Conservation (phyloP, 1,140 invertebrate species). For the Euglossa dilemma region DNA sequence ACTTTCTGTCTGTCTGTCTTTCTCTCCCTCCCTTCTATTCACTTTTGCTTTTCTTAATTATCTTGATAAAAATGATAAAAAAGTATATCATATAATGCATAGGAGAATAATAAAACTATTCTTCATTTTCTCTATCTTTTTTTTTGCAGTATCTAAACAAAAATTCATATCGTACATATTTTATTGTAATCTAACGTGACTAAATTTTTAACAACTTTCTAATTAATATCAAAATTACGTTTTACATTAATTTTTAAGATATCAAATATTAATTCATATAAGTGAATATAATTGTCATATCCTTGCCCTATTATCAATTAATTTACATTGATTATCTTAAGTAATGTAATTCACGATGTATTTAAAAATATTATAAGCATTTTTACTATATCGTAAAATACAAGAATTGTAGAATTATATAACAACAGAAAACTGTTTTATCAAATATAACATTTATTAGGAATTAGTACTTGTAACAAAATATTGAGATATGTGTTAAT, state of each 20-base stretch:
- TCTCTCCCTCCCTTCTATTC: neutral
- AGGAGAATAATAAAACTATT: neutral
- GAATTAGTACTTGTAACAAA: slow-evolving; percentile 10
- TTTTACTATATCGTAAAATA: neutral
- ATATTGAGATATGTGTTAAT: slow-evolving; percentile 11
- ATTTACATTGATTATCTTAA: neutral
- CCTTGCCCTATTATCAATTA: neutral
- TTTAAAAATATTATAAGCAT: neutral
- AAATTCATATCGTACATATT: slow-evolving; percentile 3
- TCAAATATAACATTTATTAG: neutral
- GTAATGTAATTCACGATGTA: neutral
- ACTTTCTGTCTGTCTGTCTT: neutral
- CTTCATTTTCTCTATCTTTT: neutral
- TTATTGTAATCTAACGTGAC: neutral
- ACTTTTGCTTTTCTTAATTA: neutral
- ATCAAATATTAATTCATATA: neutral
- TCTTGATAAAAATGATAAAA: neutral
- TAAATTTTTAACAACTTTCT: neutral
- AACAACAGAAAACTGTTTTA: neutral
- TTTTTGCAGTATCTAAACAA: neutral
- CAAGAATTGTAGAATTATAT: slow-evolving; percentile 15
- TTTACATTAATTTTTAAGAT: neutral
- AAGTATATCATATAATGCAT: neutral
- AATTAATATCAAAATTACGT: neutral
- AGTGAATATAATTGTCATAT: neutral